Conservation (phyloP, 2,888 invertebrate species). For the Sarcophaga variegata region DNA sequence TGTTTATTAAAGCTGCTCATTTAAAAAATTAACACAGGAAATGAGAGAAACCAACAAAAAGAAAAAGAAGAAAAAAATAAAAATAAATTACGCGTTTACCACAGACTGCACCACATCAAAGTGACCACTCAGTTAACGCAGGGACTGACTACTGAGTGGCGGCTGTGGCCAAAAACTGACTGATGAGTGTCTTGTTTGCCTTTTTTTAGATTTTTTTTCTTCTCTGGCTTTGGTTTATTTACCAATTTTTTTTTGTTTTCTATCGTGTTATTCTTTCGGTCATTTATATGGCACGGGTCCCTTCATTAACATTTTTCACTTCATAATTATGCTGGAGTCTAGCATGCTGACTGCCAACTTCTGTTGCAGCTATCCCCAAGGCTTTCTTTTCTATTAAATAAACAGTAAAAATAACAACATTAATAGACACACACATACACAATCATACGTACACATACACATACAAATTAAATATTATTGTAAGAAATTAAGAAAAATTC, state of each 20-base stretch:
- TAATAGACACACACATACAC: constrained; percentile 38
- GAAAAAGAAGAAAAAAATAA: constrained; percentile 1
- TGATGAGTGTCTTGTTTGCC: constrained; percentile 64
- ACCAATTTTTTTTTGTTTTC: neutral
- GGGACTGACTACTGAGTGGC: constrained; percentile 25
- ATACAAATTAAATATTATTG: neutral
- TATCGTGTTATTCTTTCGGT: constrained; percentile 20
- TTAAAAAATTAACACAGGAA: constrained; percentile 60
- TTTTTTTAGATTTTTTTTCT: constrained; percentile 26
- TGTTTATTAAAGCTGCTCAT: constrained; percentile 64
- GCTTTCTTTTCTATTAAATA: constrained; percentile 62
- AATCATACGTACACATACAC: constrained; percentile 15
- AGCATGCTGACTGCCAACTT: constrained; percentile 32
- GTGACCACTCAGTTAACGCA: constrained; percentile 76
- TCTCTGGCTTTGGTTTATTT: constrained; percentile 55
- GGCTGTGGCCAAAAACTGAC: constrained; percentile 49
- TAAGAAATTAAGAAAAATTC: constrained; percentile 52
- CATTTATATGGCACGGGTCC: constrained; percentile 23
- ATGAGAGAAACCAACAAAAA: constrained; percentile 10
- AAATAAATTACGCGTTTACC: constrained; percentile 79
- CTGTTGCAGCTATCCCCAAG: constrained; percentile 57
- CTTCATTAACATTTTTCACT: constrained; percentile 70
- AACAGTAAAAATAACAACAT: constrained; percentile 22
- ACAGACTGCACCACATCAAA: constrained; percentile 79
- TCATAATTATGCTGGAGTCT: constrained; percentile 57